These are phyloP conservation scores for Oscheius sp. DNA, from an alignment of 1,140 invertebrate species.

Conservation along the genomic window DNA sequence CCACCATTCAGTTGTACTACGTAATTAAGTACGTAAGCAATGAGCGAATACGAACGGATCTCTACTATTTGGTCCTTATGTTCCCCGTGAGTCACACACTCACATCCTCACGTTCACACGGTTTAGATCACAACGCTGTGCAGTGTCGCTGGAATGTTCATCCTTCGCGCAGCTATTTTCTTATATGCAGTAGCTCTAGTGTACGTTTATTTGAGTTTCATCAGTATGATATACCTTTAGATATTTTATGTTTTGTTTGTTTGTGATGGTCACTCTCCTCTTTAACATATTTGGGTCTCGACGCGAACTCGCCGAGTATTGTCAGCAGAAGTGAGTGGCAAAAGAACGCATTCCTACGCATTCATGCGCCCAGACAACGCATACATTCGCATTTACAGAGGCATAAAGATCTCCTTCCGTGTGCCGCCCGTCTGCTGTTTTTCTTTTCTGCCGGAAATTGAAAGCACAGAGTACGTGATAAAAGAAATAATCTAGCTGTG, in stretches of 20 bases:
- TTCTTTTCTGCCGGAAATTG: conserved; percentile 43
- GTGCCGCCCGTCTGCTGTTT: conserved; percentile 38
- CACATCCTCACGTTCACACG: no score
- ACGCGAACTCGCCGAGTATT: conserved; percentile 41
- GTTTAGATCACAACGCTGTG: conserved; percentile 52
- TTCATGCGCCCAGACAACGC: conserved; percentile 33
- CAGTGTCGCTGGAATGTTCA: conserved; percentile 53
- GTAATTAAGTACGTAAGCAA: conserved; percentile 53
- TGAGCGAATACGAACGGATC: conserved; percentile 52
- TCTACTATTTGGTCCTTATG: conserved; percentile 58
- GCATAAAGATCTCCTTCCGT: conserved; percentile 24
- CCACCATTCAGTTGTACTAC: conserved; percentile 48
- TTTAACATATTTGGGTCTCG: conserved; percentile 52
- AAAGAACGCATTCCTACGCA: no score
- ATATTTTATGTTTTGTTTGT: conserved; percentile 49
- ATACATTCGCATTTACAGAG: neutral
- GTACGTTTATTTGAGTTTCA: conserved; percentile 39
- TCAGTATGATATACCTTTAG: no score
- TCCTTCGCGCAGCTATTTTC: conserved; percentile 52
- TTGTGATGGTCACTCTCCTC: conserved; percentile 51
- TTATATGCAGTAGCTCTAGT: conserved; percentile 57
- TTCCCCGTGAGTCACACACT: conserved; percentile 53
- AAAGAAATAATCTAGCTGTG: neutral
- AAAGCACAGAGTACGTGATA: conserved; percentile 46
- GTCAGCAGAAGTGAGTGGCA: conserved; percentile 34